Conservation (phyloP, 2,113 vertebrate genomes). For the Bagarius yarrelli region DNA sequence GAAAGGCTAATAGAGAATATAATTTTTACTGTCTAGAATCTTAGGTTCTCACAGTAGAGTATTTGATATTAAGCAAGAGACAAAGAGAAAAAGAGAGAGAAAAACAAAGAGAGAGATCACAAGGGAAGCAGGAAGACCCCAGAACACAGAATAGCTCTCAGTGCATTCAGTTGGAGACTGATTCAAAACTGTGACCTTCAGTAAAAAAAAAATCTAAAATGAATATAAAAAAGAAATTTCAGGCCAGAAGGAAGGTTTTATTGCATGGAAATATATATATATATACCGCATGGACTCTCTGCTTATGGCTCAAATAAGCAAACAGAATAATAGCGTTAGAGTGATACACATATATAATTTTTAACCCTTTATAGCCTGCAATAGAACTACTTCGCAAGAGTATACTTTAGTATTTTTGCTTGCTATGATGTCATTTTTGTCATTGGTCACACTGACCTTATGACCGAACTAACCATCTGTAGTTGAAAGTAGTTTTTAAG, state of each 20-base stretch:
- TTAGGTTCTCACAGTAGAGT: not conserved
- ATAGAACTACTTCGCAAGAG: too few relatives aligned
- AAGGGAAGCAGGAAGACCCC: conserved; percentile 32
- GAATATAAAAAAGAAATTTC: not conserved
- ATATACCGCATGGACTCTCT: not conserved
- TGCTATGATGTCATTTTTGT: too few relatives aligned
- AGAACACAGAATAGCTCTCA: conserved; percentile 54
- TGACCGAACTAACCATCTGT: not conserved
- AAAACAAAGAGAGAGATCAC: conserved; percentile 12
- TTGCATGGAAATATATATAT: not conserved
- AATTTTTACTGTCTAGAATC: not conserved
- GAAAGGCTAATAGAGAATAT: not conserved
- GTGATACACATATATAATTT: too few relatives aligned
- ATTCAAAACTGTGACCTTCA: conserved; percentile 49
- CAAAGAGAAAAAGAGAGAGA: not conserved
- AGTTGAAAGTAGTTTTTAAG: conserved; percentile 1
- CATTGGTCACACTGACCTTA: not conserved
- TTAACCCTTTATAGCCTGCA: too few relatives aligned
- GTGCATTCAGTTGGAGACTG: conserved; percentile 49
- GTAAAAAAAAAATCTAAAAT: conserved; percentile 1
- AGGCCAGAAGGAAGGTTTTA: conserved; percentile 19
- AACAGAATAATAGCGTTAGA: not conserved
- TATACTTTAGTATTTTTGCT: too few relatives aligned
- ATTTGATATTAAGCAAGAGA: conserved; percentile 12
- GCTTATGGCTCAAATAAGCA: not conserved